phyloP scores from a whole-genome alignment of 2,888 invertebrate genomes.

The Phyto melanocephala region DNA sequence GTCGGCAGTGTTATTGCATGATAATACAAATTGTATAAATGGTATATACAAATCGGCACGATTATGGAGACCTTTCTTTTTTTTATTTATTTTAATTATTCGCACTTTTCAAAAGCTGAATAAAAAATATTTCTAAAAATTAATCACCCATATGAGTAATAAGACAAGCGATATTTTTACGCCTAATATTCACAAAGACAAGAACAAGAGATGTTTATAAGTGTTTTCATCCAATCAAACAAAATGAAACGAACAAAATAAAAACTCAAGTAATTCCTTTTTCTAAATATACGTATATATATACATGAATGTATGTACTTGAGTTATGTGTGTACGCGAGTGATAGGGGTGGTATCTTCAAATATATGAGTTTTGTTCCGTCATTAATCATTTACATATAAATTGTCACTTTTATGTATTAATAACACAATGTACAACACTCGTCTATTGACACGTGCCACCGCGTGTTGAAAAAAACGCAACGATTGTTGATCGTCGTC shows the following conservation, averaged over 20 bases:
- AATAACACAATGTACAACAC: constrained; percentile 53
- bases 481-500: constrained; percentile 46
- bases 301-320: neutral
- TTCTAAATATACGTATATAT: constrained; percentile 21
- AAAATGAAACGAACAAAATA: constrained; percentile 1
- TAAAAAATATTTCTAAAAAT: no score
- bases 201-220: constrained; percentile 1
- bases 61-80: no score
- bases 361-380: neutral
- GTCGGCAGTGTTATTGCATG: no score
- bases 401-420: constrained; percentile 60
- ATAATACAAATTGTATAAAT: no score
- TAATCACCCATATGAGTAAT: no score
- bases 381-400: constrained; percentile 58
- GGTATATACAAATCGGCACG: no score
- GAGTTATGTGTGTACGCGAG: neutral
- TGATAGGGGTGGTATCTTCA: constrained; percentile 14
- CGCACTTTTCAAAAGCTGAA: no score
- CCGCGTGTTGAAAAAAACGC: constrained; percentile 21
- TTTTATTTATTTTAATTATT: no score
- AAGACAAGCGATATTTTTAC: neutral
- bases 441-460: constrained; percentile 46
- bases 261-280: constrained; percentile 33
- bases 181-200: neutral
- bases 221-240: constrained; percentile 29